These are phyloP conservation scores for Trichacis sp. DNA, from an alignment of 2,888 invertebrate species.

Conservation along the genomic window DNA sequence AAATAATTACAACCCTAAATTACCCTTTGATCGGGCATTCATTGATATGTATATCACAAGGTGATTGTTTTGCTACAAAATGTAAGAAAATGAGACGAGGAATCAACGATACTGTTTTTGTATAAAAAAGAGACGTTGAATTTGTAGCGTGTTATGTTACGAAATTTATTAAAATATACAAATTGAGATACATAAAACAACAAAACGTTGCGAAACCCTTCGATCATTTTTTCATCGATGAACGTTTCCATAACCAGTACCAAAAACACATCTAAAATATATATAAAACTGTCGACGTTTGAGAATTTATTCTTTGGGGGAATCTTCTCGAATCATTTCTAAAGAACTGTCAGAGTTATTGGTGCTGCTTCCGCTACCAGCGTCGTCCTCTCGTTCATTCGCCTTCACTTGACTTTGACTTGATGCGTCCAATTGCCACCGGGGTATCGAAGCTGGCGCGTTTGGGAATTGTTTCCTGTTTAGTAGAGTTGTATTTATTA, in stretches of 20 bases:
- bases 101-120: too few relatives aligned
- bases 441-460: constrained; percentile 78
- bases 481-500: not conserved
- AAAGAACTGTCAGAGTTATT: constrained; percentile 69
- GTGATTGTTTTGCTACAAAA: too few relatives aligned
- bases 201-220: constrained; percentile 3
- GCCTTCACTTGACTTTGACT: constrained; percentile 59
- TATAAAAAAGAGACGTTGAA: constrained; percentile 7
- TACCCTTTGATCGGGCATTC: too few relatives aligned
- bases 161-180: constrained; percentile 43
- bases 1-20: too few relatives aligned
- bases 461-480: constrained; percentile 84
- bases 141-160: constrained; percentile 29
- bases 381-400: constrained; percentile 65
- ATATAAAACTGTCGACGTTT: constrained; percentile 10
- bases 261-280: constrained; percentile 14
- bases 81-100: too few relatives aligned
- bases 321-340: constrained; percentile 69
- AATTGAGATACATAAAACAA: constrained; percentile 28
- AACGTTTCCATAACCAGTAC: constrained; percentile 7
- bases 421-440: constrained; percentile 79
- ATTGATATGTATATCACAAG: too few relatives aligned
- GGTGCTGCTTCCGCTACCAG: constrained; percentile 67
- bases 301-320: constrained; percentile 56
- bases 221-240: constrained; percentile 16